phyloP scores from a whole-genome alignment of 2,113 vertebrate species.

The Solea senegalensis region DNA sequence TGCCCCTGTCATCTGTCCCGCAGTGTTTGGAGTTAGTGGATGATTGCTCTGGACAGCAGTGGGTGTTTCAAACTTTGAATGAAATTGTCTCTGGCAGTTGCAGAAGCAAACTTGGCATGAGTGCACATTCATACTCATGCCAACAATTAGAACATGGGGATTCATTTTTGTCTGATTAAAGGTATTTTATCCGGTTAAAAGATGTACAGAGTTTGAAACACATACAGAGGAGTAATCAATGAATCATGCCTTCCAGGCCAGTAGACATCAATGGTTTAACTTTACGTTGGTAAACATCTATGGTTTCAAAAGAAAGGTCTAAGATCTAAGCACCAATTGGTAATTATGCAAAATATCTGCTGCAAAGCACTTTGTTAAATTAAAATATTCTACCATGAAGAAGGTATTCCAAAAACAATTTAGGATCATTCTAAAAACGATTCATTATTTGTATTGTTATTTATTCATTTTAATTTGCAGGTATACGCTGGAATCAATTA shows the following conservation, averaged over 20 bases:
- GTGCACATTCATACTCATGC: conserved; percentile 4
- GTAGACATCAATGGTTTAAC: background rate
- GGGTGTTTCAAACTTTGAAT: conserved; percentile 14
- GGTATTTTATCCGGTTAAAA: background rate
- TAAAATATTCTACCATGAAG: background rate
- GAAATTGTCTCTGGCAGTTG: conserved; percentile 38
- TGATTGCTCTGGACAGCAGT: conserved; percentile 24
- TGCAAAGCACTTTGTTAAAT: conserved; percentile 25
- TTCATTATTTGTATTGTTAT: too few relatives aligned
- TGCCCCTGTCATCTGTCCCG: background rate
- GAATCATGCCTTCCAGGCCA: background rate
- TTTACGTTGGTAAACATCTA: background rate
- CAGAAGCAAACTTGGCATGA: conserved; percentile 15
- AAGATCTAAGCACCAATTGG: too few relatives aligned
- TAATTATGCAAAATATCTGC: too few relatives aligned
- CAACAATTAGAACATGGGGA: conserved; percentile 1
- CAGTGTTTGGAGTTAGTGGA: conserved; percentile 8
- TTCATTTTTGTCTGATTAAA: conserved; percentile 32
- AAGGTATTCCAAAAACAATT: too few relatives aligned
- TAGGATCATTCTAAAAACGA: too few relatives aligned
- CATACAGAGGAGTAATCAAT: background rate
- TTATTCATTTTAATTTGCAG: too few relatives aligned
- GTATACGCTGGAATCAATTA: too few relatives aligned
- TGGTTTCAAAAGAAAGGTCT: background rate
- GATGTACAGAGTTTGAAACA: background rate